Conservation (phyloP, 2,113 vertebrate genomes). For the Aphyosemion australe region DNA sequence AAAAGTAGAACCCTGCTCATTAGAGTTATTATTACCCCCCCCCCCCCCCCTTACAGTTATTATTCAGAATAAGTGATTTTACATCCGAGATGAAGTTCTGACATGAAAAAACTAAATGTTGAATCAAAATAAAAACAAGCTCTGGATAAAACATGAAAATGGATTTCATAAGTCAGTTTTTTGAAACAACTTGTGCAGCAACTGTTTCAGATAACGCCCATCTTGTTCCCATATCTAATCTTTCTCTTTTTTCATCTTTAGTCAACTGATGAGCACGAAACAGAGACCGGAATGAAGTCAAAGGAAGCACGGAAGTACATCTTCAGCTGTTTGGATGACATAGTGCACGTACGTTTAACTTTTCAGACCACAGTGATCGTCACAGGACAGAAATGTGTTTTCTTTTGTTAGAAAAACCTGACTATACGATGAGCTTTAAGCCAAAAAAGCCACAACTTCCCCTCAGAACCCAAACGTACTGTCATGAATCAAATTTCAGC, state of each 20-base stretch:
- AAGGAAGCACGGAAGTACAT: slow-evolving; percentile 99
- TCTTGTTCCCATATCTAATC: neutral
- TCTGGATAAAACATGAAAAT: no score
- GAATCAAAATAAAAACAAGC: no score
- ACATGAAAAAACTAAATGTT: no score
- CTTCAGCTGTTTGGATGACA: slow-evolving; percentile 99
- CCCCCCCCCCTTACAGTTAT: no score
- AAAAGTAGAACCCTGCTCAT: no score
- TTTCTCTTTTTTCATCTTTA: slow-evolving; percentile 64
- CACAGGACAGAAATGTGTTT: slow-evolving; percentile 7
- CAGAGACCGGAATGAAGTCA: slow-evolving; percentile 98
- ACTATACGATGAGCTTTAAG: neutral
- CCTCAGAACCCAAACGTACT: slow-evolving; percentile 10
- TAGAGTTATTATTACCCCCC: no score
- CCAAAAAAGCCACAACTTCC: slow-evolving; percentile 8
- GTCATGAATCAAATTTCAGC: neutral
- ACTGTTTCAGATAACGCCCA: slow-evolving; percentile 1
- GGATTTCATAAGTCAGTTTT: no score
- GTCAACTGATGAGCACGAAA: slow-evolving; percentile 96
- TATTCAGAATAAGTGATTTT: no score
- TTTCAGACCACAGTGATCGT: slow-evolving; percentile 13
- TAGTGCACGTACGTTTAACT: slow-evolving; percentile 90
- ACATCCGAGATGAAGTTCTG: no score
- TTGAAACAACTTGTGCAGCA: neutral
- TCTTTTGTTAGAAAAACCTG: slow-evolving; percentile 18